A percentile compares a stretch with the other conserved stretches of the same genome.
Conservation (phyloP, 1,140 invertebrate species). For the Trichoplusia ni region DNA sequence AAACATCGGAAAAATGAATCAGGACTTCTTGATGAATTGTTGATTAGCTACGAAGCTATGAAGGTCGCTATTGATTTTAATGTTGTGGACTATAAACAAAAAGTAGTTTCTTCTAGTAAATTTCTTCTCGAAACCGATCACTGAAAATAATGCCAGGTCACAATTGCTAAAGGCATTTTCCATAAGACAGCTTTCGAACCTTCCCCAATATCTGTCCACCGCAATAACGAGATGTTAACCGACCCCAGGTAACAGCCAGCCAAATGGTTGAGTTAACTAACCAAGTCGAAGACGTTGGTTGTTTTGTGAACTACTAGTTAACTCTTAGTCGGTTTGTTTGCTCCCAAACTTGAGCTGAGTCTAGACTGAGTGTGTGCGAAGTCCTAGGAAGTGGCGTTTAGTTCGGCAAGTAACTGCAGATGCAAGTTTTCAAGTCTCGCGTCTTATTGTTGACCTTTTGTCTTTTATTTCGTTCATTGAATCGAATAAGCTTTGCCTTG, state of each 20-base stretch:
- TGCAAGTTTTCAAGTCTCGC: slow-evolving; percentile 24
- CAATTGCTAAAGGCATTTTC: background rate
- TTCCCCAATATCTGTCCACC: background rate
- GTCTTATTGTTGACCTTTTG: slow-evolving; percentile 26
- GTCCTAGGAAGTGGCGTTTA: slow-evolving; percentile 12
- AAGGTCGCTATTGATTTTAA: background rate
- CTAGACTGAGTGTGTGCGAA: slow-evolving; percentile 21
- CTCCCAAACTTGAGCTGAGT: slow-evolving; percentile 2
- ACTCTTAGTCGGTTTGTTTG: slow-evolving; percentile 10
- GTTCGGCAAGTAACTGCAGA: slow-evolving; percentile 21
- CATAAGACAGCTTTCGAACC: no score
- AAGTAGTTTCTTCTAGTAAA: no score
- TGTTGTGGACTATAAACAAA: no score
- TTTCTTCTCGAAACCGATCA: no score
- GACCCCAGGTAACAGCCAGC: background rate
- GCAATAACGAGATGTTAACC: background rate
- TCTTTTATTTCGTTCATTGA: slow-evolving; percentile 30
- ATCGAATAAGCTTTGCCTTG: slow-evolving; percentile 17
- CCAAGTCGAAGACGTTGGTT: slow-evolving; percentile 1
- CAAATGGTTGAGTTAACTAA: slow-evolving; percentile 19
- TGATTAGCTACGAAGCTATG: no score
- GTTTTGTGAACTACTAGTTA: slow-evolving; percentile 16
- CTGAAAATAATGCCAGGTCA: no score
- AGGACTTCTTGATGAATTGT: background rate
- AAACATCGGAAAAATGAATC: background rate